phyloP scores from a whole-genome alignment of 2,113 vertebrate species.

The Zapornia atra region DNA sequence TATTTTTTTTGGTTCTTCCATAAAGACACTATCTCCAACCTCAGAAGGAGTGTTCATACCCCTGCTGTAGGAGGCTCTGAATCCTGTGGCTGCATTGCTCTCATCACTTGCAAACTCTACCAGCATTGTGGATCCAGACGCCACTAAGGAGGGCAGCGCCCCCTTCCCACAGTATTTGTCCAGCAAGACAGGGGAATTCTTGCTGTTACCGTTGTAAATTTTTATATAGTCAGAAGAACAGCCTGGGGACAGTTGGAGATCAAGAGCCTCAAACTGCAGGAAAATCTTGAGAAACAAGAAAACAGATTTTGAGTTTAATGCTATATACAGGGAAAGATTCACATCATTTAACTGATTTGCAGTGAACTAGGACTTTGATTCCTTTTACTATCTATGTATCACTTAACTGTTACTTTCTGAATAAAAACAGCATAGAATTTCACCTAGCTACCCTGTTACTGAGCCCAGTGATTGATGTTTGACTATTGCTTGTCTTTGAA shows the following conservation, averaged over 20 bases:
- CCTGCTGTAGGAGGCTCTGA: slow-evolving; percentile 64
- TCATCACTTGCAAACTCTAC: slow-evolving; percentile 64
- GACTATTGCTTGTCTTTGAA: not conserved
- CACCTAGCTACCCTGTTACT: not conserved
- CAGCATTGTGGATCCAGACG: slow-evolving; percentile 42
- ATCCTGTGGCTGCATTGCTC: slow-evolving; percentile 51
- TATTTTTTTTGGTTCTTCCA: not conserved
- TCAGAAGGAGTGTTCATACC: slow-evolving; percentile 36
- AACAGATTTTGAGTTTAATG: not conserved
- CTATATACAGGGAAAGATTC: not conserved
- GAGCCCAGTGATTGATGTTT: not conserved
- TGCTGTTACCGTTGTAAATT: slow-evolving; percentile 65
- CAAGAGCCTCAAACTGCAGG: slow-evolving; percentile 65
- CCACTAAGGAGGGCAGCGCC: slow-evolving; percentile 45
- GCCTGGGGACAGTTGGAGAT: slow-evolving; percentile 48
- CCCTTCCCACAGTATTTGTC: slow-evolving; percentile 60
- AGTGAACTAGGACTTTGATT: not conserved
- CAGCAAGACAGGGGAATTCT: slow-evolving; percentile 51
- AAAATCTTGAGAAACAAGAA: slow-evolving; percentile 54
- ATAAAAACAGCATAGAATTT: not conserved
- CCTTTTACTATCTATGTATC: not conserved
- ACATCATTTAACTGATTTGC: not conserved
- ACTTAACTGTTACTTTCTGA: not conserved
- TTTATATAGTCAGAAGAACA: slow-evolving; percentile 70
- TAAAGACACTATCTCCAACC: not conserved